A percentile compares a stretch with the other conserved stretches of the same genome.
Evolutionary conservation across 2,113 vertebrate genomes (phyloP).

Genomic region (Etheostoma spectabile): DNA sequence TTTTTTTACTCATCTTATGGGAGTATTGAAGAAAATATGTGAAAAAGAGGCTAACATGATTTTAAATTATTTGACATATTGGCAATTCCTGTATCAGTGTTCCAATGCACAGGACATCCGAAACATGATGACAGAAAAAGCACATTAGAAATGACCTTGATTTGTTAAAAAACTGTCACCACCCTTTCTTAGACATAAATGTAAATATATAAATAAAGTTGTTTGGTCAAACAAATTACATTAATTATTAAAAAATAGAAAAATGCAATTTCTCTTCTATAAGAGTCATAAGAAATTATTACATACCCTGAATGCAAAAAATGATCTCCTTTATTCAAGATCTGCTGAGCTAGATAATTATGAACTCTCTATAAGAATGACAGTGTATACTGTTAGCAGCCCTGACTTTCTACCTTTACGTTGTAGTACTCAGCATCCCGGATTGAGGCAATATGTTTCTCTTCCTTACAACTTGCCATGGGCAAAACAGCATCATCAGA

Average conservation of each 20-base stretch:
- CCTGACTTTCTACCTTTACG: slow-evolving; percentile 3
- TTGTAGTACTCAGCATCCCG: slow-evolving; percentile 36
- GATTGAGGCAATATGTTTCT: slow-evolving; percentile 50
- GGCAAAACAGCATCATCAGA: slow-evolving; percentile 16
- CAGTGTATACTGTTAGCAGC: not conserved
- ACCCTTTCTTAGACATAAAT: not conserved
- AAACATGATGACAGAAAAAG: not conserved
- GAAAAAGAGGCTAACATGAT: not conserved
- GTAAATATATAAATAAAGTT: not conserved
- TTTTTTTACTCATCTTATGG: no score
- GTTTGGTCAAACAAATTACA: not conserved
- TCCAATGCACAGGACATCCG: not conserved
- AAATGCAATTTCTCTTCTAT: not conserved
- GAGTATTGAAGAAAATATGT: not conserved
- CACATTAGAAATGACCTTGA: not conserved
- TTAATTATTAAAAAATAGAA: not conserved
- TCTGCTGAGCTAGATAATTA: slow-evolving; percentile 15
- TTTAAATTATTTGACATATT: not conserved
- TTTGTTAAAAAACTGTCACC: not conserved
- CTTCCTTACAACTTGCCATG: slow-evolving; percentile 18
- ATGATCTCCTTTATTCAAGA: not conserved
- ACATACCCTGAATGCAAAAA: not conserved
- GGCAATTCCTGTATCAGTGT: not conserved
- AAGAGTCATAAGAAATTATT: not conserved
- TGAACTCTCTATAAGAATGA: not conserved